Conservation (phyloP, 2,113 vertebrate species). For the Xiphophorus hellerii region DNA sequence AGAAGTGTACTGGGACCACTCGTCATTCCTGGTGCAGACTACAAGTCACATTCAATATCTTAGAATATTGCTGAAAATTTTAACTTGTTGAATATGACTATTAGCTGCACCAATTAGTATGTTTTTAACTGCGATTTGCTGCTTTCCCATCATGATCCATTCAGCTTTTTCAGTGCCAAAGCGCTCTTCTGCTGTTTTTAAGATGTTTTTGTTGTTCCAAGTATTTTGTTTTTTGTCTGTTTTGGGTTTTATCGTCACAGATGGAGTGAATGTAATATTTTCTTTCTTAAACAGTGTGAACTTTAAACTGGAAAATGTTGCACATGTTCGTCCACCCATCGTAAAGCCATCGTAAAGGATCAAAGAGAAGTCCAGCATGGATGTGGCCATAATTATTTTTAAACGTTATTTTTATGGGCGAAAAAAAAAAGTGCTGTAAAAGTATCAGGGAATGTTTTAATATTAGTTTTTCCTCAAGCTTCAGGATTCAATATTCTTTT, state of each 20-base stretch:
- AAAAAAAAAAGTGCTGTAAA: slow-evolving; percentile 19
- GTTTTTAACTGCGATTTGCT: slow-evolving; percentile 10
- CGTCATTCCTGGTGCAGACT: slow-evolving; percentile 22
- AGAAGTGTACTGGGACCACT: slow-evolving; percentile 46
- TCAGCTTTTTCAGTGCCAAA: slow-evolving; percentile 50
- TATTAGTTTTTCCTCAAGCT: neutral
- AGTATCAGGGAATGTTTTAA: slow-evolving; percentile 27
- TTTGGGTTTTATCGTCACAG: slow-evolving; percentile 3
- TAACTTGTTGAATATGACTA: neutral
- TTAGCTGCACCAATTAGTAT: slow-evolving; percentile 10
- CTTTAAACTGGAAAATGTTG: slow-evolving; percentile 36
- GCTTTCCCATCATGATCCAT: slow-evolving; percentile 7
- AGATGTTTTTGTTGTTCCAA: slow-evolving; percentile 1
- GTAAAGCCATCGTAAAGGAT: slow-evolving; percentile 25
- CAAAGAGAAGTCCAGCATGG: neutral
- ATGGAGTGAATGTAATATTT: slow-evolving; percentile 13
- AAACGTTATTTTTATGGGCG: slow-evolving; percentile 3
- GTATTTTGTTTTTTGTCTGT: slow-evolving; percentile 12
- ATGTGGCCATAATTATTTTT: neutral
- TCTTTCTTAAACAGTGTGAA: slow-evolving; percentile 7
- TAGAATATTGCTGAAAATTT: neutral
- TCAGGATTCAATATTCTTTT: neutral
- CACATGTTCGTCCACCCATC: slow-evolving; percentile 26
- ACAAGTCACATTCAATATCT: neutral
- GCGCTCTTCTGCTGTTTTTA: slow-evolving; percentile 27